Evolutionary conservation across 2,797 vertebrate genomes (phyloP).

Genomic region (Phoeniculus purpureus): DNA sequence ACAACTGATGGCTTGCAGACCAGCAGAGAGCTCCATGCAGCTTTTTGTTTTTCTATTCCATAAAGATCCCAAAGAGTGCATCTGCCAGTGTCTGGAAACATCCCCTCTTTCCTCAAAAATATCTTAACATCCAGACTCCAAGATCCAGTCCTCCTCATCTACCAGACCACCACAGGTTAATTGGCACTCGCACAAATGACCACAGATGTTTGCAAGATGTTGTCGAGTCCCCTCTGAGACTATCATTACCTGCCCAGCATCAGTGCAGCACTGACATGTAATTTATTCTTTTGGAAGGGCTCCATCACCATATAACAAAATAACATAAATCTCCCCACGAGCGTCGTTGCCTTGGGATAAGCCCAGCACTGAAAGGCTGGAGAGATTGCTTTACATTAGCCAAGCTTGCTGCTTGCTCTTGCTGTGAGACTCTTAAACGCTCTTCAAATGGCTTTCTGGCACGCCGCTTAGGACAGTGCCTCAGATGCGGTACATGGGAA

Average conservation of each 20-base stretch:
- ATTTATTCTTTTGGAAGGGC: slow-evolving; percentile 67
- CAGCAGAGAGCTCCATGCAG: not conserved
- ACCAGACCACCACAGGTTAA: slow-evolving; percentile 29
- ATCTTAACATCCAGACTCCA: not conserved
- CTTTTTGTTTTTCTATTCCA: not conserved
- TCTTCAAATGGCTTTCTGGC: slow-evolving; percentile 4
- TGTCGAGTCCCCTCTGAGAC: slow-evolving; percentile 43
- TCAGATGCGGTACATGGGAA: not conserved
- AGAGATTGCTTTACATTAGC: slow-evolving; percentile 39
- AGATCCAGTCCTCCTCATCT: not conserved
- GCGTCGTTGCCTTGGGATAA: slow-evolving; percentile 61
- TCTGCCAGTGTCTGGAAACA: not conserved
- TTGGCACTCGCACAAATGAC: slow-evolving; percentile 23
- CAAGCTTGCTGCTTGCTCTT: slow-evolving; percentile 3
- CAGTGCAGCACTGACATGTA: slow-evolving; percentile 43
- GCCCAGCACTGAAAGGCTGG: slow-evolving; percentile 37
- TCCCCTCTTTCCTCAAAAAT: not conserved
- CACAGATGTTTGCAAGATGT: slow-evolving; percentile 66
- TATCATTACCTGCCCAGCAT: slow-evolving; percentile 51
- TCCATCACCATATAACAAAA: slow-evolving; percentile 49
- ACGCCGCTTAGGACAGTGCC: not conserved
- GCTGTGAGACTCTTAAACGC: not conserved
- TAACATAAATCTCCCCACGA: slow-evolving; percentile 61
- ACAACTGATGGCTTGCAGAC: not conserved
- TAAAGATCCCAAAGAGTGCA: not conserved